phyloP scores from a whole-genome alignment of 2,113 vertebrate species.

The Dromaius novaehollandiae region DNA sequence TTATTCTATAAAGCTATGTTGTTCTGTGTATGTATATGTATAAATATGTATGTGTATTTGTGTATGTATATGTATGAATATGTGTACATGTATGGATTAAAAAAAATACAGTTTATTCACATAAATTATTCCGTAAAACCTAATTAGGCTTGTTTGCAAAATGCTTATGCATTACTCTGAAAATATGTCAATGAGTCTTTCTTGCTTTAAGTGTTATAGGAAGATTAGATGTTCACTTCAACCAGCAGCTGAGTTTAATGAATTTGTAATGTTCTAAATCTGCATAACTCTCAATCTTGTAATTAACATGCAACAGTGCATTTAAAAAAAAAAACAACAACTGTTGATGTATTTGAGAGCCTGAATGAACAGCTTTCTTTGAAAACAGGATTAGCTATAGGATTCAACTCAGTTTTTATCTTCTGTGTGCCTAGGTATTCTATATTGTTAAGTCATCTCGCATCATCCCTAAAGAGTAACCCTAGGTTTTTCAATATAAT shows the following conservation, averaged over 20 bases:
- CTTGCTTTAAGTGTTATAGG: background rate
- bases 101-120: too few relatives aligned
- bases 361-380: background rate
- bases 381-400: background rate
- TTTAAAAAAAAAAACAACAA: background rate
- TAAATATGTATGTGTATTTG: background rate
- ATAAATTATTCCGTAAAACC: too few relatives aligned
- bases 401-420: background rate
- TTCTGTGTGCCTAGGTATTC: background rate
- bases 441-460: background rate
- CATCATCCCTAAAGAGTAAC: background rate
- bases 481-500: background rate
- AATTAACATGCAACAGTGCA: background rate
- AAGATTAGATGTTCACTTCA: background rate
- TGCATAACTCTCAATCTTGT: background rate
- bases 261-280: background rate
- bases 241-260: background rate
- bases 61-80: background rate
- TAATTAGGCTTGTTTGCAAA: background rate
- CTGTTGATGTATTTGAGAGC: background rate
- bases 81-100: too few relatives aligned
- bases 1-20: background rate
- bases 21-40: background rate
- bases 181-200: background rate
- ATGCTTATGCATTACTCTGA: background rate